A percentile compares a stretch with the other conserved stretches of the same genome.
Evolutionary conservation across 2,888 invertebrate species (phyloP).

Genomic region (Liodrosophila aerea): DNA sequence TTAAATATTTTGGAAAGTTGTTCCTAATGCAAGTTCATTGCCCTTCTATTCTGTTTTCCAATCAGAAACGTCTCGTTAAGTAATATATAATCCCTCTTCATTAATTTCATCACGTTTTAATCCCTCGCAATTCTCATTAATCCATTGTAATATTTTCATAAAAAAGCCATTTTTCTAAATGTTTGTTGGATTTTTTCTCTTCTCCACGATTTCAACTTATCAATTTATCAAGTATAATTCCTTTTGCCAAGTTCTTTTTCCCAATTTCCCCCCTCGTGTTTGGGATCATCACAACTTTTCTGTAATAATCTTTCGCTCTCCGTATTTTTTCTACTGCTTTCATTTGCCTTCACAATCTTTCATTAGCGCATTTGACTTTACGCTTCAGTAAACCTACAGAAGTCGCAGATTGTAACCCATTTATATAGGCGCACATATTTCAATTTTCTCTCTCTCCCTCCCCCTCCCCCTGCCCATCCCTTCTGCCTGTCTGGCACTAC

Average conservation of each 20-base stretch:
- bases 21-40: background rate
- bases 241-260: conserved; percentile 25
- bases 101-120: conserved; percentile 10
- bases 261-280: background rate
- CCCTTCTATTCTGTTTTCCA: too few relatives aligned
- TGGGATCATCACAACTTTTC: conserved; percentile 22
- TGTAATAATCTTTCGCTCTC: conserved; percentile 32
- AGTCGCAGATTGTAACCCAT: conserved; percentile 60
- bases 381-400: conserved; percentile 61
- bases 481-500: too few relatives aligned
- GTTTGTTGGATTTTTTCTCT: conserved; percentile 2
- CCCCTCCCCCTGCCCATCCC: background rate
- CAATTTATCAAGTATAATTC: conserved; percentile 34
- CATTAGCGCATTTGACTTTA: conserved; percentile 62
- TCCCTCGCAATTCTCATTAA: conserved; percentile 1
- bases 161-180: conserved; percentile 14
- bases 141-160: conserved; percentile 13
- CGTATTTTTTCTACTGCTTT: conserved; percentile 4
- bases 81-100: conserved; percentile 4
- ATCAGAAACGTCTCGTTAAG: background rate
- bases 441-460: conserved; percentile 49
- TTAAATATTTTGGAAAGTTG: background rate
- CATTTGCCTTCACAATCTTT: conserved; percentile 49
- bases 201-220: conserved; percentile 26
- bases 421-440: conserved; percentile 64